Conservation (phyloP, 1,140 invertebrate species). For the Aporrectodea caliginosa region DNA sequence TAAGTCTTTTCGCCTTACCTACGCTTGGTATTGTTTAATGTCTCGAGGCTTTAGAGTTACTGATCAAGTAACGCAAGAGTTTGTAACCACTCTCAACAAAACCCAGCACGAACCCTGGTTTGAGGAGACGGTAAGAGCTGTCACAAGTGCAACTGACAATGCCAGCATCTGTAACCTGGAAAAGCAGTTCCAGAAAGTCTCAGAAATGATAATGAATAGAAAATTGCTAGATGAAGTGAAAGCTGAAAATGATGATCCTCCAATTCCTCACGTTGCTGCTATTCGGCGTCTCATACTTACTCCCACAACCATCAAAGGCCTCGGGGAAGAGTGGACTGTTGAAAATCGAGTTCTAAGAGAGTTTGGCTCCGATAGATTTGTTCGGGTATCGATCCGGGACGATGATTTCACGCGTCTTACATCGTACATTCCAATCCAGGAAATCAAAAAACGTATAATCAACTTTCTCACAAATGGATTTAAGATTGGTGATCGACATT, state of each 20-base stretch:
- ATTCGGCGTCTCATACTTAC: neutral
- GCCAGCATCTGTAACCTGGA: neutral
- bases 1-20: no score
- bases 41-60: no score
- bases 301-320: neutral
- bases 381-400: neutral
- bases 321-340: neutral
- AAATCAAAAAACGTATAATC: neutral
- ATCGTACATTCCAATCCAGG: neutral
- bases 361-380: neutral
- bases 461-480: neutral
- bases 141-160: neutral
- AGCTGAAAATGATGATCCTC: neutral
- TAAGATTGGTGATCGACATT: conserved; percentile 29
- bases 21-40: no score
- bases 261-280: neutral
- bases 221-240: neutral
- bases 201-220: neutral
- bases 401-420: neutral
- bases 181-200: neutral
- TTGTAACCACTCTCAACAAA: no score
- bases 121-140: neutral
- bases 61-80: no score
- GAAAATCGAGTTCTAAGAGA: neutral
- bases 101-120: no score